A percentile compares a stretch with the other conserved stretches of the same genome.
phyloP scores from a whole-genome alignment of 2,113 vertebrate species.

The Erpornis zantholeuca region DNA sequence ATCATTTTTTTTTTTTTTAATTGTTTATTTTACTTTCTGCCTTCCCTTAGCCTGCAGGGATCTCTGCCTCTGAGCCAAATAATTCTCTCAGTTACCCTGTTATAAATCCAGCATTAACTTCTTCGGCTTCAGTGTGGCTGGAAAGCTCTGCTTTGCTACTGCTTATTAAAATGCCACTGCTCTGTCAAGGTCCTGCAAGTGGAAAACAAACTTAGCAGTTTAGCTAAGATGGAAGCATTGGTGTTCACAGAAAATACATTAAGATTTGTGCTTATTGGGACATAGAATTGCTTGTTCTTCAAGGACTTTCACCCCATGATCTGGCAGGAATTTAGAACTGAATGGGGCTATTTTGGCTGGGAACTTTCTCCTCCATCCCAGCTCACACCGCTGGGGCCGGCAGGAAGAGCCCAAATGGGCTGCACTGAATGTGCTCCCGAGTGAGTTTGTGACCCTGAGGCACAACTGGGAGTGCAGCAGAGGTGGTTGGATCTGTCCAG shows the following conservation, averaged over 20 bases:
- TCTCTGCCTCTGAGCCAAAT: not conserved
- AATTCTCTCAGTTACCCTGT: not conserved
- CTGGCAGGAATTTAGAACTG: not conserved
- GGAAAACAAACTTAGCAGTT: not conserved
- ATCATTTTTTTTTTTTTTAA: not conserved
- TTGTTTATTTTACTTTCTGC: not conserved
- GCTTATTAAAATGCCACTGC: not conserved
- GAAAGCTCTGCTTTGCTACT: not conserved
- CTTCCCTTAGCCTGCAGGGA: not conserved
- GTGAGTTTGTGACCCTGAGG: not conserved
- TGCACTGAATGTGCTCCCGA: not conserved
- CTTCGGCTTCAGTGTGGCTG: not conserved
- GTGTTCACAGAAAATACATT: not conserved
- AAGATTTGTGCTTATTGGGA: not conserved
- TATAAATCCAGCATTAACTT: constrained; percentile 4
- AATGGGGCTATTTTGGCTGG: not conserved
- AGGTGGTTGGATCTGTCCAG: not conserved
- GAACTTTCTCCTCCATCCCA: not conserved
- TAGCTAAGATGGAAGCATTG: not conserved
- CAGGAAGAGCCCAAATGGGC: not conserved
- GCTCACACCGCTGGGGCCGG: not conserved
- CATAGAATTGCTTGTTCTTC: not conserved
- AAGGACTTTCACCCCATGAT: not conserved
- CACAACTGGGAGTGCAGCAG: not conserved
- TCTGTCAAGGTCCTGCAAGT: not conserved